Evolutionary conservation across 1,140 invertebrate species (phyloP).

Genomic region (Ceratina japonica): DNA sequence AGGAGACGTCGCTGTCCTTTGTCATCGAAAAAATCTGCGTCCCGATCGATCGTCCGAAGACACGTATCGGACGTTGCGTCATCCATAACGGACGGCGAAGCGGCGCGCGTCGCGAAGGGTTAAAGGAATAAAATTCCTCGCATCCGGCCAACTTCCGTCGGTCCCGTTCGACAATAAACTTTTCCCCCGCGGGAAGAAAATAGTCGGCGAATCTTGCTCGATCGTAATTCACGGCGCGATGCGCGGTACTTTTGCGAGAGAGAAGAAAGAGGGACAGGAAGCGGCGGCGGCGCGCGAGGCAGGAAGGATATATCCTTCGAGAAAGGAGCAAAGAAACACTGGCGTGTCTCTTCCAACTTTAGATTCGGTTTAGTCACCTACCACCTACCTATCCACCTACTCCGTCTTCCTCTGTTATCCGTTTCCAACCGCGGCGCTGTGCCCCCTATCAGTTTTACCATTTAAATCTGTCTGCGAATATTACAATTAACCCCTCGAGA

Average conservation of each 20-base stretch:
- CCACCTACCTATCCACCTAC: constrained; percentile 58
- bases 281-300: constrained; percentile 34
- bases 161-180: neutral
- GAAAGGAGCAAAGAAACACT: constrained; percentile 15
- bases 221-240: constrained; percentile 29
- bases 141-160: constrained; percentile 11
- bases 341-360: constrained; percentile 49
- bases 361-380: constrained; percentile 59
- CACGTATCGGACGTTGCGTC: too few species aligned
- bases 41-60: too few species aligned
- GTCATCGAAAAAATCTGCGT: too few species aligned
- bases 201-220: neutral
- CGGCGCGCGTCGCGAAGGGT: neutral
- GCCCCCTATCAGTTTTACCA: too few species aligned
- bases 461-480: too few species aligned
- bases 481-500: too few species aligned
- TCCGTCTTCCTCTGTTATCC: constrained; percentile 40
- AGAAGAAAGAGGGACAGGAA: constrained; percentile 36
- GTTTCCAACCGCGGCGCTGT: too few species aligned
- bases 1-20: too few species aligned
- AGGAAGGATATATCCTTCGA: constrained; percentile 47
- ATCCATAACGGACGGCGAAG: too few species aligned
- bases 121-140: neutral
- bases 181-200: neutral
- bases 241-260: neutral